Base-by-base conservation (phyloP, 2,797 vertebrate genomes). In the Mormyrops boulengeri region DNA sequence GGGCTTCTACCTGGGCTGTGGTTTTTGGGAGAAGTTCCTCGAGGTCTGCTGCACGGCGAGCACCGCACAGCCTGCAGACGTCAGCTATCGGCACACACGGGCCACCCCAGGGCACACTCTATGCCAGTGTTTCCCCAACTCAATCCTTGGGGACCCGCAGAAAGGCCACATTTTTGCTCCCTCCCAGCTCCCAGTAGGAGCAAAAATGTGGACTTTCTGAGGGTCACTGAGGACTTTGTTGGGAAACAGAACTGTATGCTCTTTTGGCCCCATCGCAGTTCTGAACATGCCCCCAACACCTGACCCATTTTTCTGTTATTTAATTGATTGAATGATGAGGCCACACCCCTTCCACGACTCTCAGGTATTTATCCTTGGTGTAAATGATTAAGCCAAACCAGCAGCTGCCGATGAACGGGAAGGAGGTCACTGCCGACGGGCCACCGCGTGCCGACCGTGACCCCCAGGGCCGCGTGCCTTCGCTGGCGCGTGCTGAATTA, bases 401-500 rank as follows among this genome's bases (percentile, higher is more conserved):
- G 85, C 14, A 34, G 30, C 86, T n/a, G 22, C 26, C 30, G 53
- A 88, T 89, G 86, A 89, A 52, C 38, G 86, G 73, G 73, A 89
- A 49, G 50, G 89, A 89, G 87, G 85, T 77, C 38, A 80, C 73
- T 11, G 62, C 62, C 26, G 26, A 66, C 7, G 57, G n/a, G 57
- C 57, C 2, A n/a, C 62, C 26, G 3, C 26, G 1, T 69, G 62
- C 62, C 9, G 26, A 30, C 9, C 8, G 2, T 66, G 60, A 66
- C 60, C 60, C 60, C 60, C 7, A 26, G 26, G 62, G 41, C 60
- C 66, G 87, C 92, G 92, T 93, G 34, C 92, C 88, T 0, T 85
- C 88, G 90, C 91, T 88, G 38, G 89, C 19, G 26, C 87, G 0
- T 88, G 60, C 90, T 95, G 89, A 95, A 95, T 95, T 94, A 95